Conservation (phyloP, 2,888 invertebrate genomes). For the Thelaira solivaga region DNA sequence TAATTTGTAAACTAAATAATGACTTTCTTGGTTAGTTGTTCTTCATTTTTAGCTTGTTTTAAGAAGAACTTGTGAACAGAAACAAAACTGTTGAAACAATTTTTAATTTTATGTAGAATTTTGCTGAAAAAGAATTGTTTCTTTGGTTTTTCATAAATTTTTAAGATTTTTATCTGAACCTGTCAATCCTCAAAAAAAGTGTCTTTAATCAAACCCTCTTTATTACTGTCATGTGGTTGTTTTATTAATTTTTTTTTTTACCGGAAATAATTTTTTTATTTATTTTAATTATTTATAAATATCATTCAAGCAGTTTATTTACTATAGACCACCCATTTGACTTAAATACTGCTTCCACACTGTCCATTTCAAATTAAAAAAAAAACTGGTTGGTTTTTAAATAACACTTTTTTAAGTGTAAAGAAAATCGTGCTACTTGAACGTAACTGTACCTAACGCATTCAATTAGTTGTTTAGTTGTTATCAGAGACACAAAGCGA, state of each 20-base stretch:
- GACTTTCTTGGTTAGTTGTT: conserved; percentile 40
- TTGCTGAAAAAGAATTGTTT: background rate
- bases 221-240: conserved; percentile 25
- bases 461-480: no score
- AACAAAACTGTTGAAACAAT: conserved; percentile 46
- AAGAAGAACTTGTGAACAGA: background rate
- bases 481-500: no score
- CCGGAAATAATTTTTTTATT: no score
- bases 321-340: conserved; percentile 41
- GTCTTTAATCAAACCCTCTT: background rate
- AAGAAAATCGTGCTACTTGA: no score
- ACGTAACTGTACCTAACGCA: no score
- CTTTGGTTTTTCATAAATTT: background rate
- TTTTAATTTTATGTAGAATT: conserved; percentile 40
- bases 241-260: conserved; percentile 25
- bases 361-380: background rate
- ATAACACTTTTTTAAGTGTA: no score
- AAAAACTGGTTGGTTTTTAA: no score
- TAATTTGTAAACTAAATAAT: background rate
- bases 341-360: background rate
- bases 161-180: conserved; percentile 47
- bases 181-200: conserved; percentile 51
- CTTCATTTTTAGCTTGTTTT: background rate
- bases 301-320: conserved; percentile 52
- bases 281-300: no score